Conservation (phyloP, 53 echinoderm and acorn worm species). For the Paracentrotus lividus region DNA sequence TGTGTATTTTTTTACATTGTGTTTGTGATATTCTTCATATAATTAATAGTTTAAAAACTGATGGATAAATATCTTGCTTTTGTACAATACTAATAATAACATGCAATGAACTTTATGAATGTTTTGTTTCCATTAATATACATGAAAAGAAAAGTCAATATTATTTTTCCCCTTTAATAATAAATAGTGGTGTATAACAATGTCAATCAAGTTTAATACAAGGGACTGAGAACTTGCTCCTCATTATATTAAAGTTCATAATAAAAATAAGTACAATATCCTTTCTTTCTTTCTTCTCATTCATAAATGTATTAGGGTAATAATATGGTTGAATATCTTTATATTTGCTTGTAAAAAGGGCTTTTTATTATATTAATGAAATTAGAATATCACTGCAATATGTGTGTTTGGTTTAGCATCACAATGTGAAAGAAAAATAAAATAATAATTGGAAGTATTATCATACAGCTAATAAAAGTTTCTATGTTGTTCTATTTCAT, state of each 20-base stretch:
- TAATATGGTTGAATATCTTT: conserved; percentile 2
- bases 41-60: too few species aligned
- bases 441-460: not conserved
- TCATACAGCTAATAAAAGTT: conserved; percentile 4
- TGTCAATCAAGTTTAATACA: not conserved
- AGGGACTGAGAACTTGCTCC: too few species aligned
- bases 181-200: not conserved
- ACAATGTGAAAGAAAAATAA: not conserved
- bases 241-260: too few species aligned
- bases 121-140: too few species aligned
- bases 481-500: not conserved
- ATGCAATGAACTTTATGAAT: too few species aligned
- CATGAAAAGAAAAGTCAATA: too few species aligned
- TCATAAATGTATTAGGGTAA: conserved; percentile 27
- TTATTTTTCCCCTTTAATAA: not conserved
- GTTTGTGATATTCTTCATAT: too few species aligned
- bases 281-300: not conserved
- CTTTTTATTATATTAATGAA: not conserved
- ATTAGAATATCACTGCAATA: conserved; percentile 21
- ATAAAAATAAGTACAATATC: too few species aligned
- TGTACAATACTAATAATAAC: too few species aligned
- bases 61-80: too few species aligned
- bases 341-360: conserved; percentile 19
- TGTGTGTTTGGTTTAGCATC: not conserved
- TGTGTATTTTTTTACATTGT: too few species aligned